Percentiles rank a stretch among this genome's conserved stretches.
phyloP scores from a whole-genome alignment of 2,888 invertebrate genomes.

The Ornithoptera priamus region DNA sequence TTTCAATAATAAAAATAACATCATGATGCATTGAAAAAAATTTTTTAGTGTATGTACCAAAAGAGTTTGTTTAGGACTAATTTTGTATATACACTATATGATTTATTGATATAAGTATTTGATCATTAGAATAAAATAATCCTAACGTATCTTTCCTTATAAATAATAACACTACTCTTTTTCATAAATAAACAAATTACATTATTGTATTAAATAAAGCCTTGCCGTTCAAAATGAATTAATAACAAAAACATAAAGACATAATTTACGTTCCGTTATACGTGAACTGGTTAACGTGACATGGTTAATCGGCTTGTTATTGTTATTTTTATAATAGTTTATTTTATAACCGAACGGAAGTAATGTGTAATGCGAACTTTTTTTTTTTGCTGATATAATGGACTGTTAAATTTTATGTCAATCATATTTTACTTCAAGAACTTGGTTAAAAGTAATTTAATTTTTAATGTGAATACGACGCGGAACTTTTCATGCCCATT shows the following conservation, averaged over 20 bases:
- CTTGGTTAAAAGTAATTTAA: not conserved
- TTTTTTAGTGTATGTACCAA: too few species aligned
- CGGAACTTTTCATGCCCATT: not conserved
- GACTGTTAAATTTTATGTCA: constrained; percentile 7
- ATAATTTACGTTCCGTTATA: constrained; percentile 4
- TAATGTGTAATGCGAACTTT: not conserved
- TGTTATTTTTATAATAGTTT: not conserved
- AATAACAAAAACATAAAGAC: constrained; percentile 8
- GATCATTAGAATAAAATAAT: not conserved
- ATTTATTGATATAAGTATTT: not conserved
- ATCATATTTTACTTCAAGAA: not conserved
- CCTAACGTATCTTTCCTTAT: not conserved
- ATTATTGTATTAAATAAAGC: not conserved
- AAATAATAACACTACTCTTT: not conserved
- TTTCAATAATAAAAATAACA: too few species aligned
- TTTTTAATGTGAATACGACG: not conserved
- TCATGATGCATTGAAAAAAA: too few species aligned
- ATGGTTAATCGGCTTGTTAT: constrained; percentile 1
- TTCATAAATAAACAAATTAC: not conserved
- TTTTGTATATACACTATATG: not conserved
- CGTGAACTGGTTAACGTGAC: constrained; percentile 11
- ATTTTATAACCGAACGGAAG: constrained; percentile 2
- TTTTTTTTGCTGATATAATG: constrained; percentile 1
- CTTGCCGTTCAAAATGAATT: not conserved
- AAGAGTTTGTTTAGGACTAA: not conserved